These are phyloP conservation scores for Passer domesticus DNA, from an alignment of 2,113 vertebrate species.

Conservation along the genomic window DNA sequence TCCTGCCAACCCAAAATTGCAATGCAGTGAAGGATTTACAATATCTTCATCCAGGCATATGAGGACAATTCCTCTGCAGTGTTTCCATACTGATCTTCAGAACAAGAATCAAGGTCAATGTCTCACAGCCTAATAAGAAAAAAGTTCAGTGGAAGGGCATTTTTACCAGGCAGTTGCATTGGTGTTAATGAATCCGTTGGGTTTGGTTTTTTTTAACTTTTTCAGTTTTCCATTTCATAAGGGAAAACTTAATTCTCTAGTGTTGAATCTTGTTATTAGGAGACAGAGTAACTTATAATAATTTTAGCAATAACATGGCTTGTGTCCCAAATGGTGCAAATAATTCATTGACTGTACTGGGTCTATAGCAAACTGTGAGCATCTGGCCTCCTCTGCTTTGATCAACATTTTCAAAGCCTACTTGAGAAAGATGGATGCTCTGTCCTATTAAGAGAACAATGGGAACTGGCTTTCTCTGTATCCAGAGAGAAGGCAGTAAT, in stretches of 20 bases:
- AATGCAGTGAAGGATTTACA: background rate
- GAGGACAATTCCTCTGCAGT: background rate
- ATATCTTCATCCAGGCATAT: background rate
- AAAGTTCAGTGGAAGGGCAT: background rate
- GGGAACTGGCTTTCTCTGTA: background rate
- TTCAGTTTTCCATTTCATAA: background rate
- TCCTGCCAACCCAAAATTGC: background rate
- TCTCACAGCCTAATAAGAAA: background rate
- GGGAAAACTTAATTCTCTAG: background rate
- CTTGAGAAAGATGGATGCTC: constrained; percentile 22
- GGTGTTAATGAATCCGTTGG: background rate
- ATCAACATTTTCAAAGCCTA: constrained; percentile 51
- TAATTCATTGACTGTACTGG: background rate
- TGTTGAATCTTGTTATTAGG: background rate
- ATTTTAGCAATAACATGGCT: background rate
- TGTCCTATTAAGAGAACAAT: constrained; percentile 41
- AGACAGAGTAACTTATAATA: constrained; percentile 1
- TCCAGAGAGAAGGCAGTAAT: constrained; percentile 19
- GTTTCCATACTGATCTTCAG: background rate
- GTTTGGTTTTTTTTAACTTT: background rate
- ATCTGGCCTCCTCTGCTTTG: constrained; percentile 15
- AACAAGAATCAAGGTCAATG: background rate
- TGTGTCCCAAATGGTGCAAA: constrained; percentile 5
- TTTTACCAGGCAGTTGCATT: background rate
- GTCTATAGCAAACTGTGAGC: background rate